Evolutionary conservation across 1,140 invertebrate genomes (phyloP).

Genomic region (Cyclina sinensis): DNA sequence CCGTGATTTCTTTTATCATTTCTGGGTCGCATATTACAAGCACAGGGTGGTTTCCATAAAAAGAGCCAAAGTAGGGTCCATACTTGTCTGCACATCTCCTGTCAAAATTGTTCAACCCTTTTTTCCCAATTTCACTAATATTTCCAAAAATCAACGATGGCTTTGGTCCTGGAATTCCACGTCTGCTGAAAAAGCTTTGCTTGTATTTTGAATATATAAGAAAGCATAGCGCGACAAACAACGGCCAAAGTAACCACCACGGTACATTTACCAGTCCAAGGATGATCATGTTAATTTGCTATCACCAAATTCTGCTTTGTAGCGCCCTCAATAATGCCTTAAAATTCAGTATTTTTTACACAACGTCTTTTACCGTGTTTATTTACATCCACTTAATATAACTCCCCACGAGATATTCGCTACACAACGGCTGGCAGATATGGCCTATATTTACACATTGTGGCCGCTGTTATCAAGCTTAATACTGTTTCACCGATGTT

Average conservation of each 20-base stretch:
- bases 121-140: constrained; percentile 4
- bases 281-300: no score
- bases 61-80: constrained; percentile 4
- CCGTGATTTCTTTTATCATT: constrained; percentile 43
- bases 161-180: constrained; percentile 37
- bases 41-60: constrained; percentile 25
- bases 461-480: no score
- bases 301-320: no score
- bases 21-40: constrained; percentile 50
- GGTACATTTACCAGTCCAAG: not conserved
- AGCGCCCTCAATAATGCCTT: no score
- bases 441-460: no score
- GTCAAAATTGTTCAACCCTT: constrained; percentile 14
- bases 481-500: no score
- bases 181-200: constrained; percentile 7
- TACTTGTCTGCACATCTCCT: constrained; percentile 2
- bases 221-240: constrained; percentile 5
- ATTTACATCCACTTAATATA: no score
- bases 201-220: constrained; percentile 21
- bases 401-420: no score
- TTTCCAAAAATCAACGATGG: constrained; percentile 25
- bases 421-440: no score
- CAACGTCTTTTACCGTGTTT: no score
- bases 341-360: no score
- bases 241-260: constrained; percentile 27